Base-by-base conservation (phyloP, 1,140 invertebrate species). In the Bradysia coprophila region DNA sequence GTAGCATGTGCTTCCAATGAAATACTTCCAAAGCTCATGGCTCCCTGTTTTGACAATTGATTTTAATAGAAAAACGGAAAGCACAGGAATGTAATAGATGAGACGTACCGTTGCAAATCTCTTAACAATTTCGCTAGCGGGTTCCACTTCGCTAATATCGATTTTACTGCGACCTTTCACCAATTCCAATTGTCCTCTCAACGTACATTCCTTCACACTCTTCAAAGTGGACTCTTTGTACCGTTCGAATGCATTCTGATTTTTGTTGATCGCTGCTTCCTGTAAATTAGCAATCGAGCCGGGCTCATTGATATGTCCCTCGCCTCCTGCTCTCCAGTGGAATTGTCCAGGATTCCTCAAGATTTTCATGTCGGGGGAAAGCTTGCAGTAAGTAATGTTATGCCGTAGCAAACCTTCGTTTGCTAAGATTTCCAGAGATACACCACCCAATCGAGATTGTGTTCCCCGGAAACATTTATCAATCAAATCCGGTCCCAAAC, bases 241-340 rank as follows among this genome's bases (percentile, higher is more conserved):
- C 51, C 79, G 78, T 44, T 90, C 81, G 59, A 95, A 98, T 4
- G 87, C 81, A 33, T 70, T 74, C 19, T 69, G 68, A 53, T 73
- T 90, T 45, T 96, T 95, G 33, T 72, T 76, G 34, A 69, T 61
- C 0, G 88, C 80, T 10, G 94, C 91, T 63, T 96, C 71, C 55
- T 91, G 89, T n/a, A 96, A 64, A 55, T 84, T 88, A 23, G 88
- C 90, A 55, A 98, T 89, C 46, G 88, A 88, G 32, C 76, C 63
- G 0, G 95, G 95, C 61, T 98, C 92, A 59, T 98, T 98, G 50
- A 98, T 83, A 63, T 99, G 95, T 51, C 92, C 92, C 65, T 98
- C 95, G 10, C 95, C 95, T 3, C 94, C 95, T 46, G 79, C 76
- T 52, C 94, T 72, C 92, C 92, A 98, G 62, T 98, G 91, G 55